These are phyloP conservation scores for Eilema sororculum DNA, from an alignment of 2,888 invertebrate species.

Conservation along the genomic window DNA sequence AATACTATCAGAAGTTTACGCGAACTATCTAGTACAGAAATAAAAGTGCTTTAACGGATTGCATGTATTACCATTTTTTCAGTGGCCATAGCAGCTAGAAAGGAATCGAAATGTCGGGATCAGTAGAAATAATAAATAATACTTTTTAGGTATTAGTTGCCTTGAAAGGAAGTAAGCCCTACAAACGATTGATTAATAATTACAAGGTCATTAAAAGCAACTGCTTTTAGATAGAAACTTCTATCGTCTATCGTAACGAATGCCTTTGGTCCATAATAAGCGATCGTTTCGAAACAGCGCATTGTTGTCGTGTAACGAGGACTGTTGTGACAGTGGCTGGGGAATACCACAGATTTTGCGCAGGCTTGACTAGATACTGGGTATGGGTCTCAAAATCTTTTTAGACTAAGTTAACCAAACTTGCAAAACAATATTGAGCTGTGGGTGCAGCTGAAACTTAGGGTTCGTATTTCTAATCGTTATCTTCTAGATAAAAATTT, in stretches of 20 bases:
- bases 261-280: constrained; percentile 34
- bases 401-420: neutral
- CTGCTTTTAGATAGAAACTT: too few species aligned
- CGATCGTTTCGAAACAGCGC: constrained; percentile 26
- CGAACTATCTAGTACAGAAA: neutral
- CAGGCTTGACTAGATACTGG: neutral
- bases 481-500: too few species aligned
- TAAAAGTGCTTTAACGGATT: neutral
- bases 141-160: too few species aligned
- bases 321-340: constrained; percentile 3
- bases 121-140: too few species aligned
- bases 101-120: too few species aligned
- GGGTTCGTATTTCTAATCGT: too few species aligned
- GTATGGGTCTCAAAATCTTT: neutral
- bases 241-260: constrained; percentile 24
- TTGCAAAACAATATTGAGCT: too few species aligned
- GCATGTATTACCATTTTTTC: neutral
- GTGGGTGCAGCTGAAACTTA: too few species aligned
- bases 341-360: constrained; percentile 7
- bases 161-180: constrained; percentile 8
- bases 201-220: constrained; percentile 28
- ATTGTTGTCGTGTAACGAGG: constrained; percentile 4
- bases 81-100: neutral
- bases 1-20: too few species aligned
- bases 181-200: constrained; percentile 16